A percentile compares a stretch with the other conserved stretches of the same genome.
phyloP scores from a whole-genome alignment of 2,797 vertebrate species.

The Uromys caudimaculatus region DNA sequence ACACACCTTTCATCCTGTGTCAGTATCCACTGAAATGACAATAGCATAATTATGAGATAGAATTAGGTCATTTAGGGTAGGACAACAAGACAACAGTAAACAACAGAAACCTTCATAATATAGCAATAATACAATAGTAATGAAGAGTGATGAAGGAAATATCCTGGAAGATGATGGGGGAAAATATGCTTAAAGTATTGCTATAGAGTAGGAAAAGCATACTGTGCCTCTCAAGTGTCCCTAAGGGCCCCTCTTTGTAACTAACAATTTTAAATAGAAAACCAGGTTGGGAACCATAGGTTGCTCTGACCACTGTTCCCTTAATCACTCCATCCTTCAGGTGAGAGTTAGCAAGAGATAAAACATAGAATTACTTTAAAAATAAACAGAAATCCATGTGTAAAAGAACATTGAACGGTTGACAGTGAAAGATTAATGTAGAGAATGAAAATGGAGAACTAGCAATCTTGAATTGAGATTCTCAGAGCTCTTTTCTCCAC shows the following conservation, averaged over 20 bases:
- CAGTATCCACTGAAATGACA: neutral
- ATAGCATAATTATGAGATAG: neutral
- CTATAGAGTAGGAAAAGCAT: neutral
- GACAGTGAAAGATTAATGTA: neutral
- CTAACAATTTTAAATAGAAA: neutral
- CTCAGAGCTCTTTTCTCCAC: neutral
- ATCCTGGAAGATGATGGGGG: neutral
- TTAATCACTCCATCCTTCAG: neutral
- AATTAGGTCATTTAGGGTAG: neutral
- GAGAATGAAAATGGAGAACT: neutral
- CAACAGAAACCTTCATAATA: neutral
- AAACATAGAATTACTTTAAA: too few relatives aligned
- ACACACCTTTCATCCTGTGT: neutral
- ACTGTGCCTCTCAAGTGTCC: too few relatives aligned
- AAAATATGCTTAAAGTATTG: neutral
- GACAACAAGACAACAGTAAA: neutral
- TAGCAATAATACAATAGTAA: neutral
- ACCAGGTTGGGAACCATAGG: neutral
- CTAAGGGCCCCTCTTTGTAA: neutral
- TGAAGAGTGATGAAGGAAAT: neutral
- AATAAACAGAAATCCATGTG: too few relatives aligned
- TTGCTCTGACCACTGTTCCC: neutral
- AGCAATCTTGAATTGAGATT: neutral
- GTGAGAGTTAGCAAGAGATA: too few relatives aligned
- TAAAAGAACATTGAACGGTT: too few relatives aligned